Conservation (phyloP, 2,888 invertebrate genomes). For the Caenorhabditis macrosperma region DNA sequence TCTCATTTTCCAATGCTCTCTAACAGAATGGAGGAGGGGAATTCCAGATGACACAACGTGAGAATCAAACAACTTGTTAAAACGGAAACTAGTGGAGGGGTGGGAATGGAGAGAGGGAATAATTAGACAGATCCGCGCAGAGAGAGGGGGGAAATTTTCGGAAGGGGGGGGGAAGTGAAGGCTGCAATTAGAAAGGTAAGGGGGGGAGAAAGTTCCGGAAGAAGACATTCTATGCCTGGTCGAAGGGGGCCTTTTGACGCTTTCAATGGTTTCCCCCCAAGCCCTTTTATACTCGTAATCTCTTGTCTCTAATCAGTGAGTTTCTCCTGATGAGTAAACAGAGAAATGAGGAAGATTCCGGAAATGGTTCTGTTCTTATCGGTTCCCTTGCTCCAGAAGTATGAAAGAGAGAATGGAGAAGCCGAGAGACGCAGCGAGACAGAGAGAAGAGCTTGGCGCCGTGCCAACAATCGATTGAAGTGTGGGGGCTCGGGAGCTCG, state of each 20-base stretch:
- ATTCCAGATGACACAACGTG: neutral
- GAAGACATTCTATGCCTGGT: too few species aligned
- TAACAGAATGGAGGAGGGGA: neutral
- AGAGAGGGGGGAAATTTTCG: neutral
- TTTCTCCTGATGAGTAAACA: too few species aligned
- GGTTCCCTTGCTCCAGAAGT: too few species aligned
- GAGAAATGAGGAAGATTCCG: too few species aligned
- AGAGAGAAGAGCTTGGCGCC: constrained; percentile 3
- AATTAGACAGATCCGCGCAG: constrained; percentile 28
- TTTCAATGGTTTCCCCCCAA: too few species aligned
- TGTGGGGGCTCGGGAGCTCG: too few species aligned
- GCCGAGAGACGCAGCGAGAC: neutral
- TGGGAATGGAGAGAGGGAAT: constrained; percentile 10
- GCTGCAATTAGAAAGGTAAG: constrained; percentile 36
- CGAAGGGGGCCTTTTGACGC: too few species aligned
- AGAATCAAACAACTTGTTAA: neutral
- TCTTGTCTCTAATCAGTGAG: too few species aligned
- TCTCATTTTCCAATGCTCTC: constrained; percentile 4
- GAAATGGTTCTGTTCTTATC: too few species aligned
- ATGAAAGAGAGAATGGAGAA: too few species aligned
- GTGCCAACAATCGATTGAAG: constrained; percentile 5
- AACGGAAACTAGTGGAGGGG: neutral
- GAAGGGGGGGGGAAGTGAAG: constrained; percentile 14
- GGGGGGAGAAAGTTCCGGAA: constrained; percentile 27
- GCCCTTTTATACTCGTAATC: too few species aligned